Conservation (phyloP, 1,140 invertebrate species). For the Pachyrhynchus sulphureomaculatus region DNA sequence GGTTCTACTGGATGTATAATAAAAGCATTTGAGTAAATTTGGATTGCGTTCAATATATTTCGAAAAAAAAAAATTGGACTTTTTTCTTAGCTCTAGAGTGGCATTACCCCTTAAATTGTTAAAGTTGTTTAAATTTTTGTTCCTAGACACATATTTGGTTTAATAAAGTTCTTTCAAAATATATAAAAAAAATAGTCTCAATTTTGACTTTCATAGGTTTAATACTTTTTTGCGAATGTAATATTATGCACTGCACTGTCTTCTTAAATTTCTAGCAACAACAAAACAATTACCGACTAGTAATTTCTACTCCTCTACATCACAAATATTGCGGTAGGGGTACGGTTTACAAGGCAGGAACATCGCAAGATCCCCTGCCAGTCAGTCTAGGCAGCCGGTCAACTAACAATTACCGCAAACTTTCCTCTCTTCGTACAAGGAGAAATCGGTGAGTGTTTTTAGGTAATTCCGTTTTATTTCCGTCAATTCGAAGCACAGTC, state of each 20-base stretch:
- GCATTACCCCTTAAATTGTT: too few species aligned
- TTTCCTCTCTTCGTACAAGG: constrained; percentile 1
- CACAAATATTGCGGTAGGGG: constrained; percentile 30
- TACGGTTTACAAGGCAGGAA: constrained; percentile 36
- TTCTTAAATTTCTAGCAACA: constrained; percentile 18
- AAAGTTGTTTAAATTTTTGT: too few species aligned
- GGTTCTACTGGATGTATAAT: too few species aligned
- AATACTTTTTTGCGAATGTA: background rate
- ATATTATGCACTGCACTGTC: background rate
- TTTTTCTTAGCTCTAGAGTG: too few species aligned
- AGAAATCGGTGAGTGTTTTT: constrained; percentile 10
- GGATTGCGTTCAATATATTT: too few species aligned
- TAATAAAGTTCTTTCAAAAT: too few species aligned
- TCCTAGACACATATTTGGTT: too few species aligned
- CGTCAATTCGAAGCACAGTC: background rate
- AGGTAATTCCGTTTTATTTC: background rate
- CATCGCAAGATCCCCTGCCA: constrained; percentile 16
- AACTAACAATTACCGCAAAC: background rate
- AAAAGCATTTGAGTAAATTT: too few species aligned
- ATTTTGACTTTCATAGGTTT: too few species aligned
- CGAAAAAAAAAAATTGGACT: too few species aligned
- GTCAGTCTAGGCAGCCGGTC: constrained; percentile 29
- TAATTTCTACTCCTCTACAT: constrained; percentile 22
- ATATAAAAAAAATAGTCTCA: too few species aligned
- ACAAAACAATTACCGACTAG: constrained; percentile 11